phyloP scores from a whole-genome alignment of 2,113 vertebrate species.

The Melierax canorus region DNA sequence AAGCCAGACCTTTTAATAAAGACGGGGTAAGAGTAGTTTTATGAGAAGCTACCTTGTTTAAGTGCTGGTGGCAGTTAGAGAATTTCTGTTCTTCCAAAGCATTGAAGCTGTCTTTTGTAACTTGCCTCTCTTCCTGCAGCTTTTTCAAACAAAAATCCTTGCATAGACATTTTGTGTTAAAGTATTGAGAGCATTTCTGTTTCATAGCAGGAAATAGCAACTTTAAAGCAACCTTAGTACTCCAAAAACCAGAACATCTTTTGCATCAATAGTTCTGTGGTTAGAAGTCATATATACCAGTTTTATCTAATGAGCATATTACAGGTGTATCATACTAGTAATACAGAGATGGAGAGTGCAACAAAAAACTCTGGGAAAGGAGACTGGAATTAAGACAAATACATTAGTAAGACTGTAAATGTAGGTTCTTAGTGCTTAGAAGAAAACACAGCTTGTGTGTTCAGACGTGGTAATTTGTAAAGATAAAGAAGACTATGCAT shows the following conservation, averaged over 20 bases:
- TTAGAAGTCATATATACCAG: not conserved
- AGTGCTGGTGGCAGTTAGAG: not conserved
- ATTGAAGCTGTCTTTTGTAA: not conserved
- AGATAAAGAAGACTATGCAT: not conserved
- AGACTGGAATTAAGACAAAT: not conserved
- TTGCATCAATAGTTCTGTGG: not conserved
- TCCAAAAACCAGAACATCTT: not conserved
- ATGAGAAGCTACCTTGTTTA: not conserved
- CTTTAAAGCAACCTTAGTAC: not conserved
- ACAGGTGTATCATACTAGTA: not conserved
- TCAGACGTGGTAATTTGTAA: not conserved
- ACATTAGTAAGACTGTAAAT: not conserved
- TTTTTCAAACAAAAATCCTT: not conserved
- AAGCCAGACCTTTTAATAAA: not conserved
- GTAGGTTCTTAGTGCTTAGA: not conserved
- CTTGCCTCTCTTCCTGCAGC: not conserved
- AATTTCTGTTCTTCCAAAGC: not conserved
- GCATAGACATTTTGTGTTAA: not conserved
- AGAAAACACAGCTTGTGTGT: not conserved
- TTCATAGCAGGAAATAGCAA: not conserved
- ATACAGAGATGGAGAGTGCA: not conserved
- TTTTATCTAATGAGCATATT: not conserved
- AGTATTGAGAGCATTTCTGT: not conserved
- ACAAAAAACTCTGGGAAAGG: not conserved
- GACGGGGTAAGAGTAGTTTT: not conserved